A percentile compares a stretch with the other conserved stretches of the same genome.
These are phyloP conservation scores for Cephus pulcher DNA, from an alignment of 2,888 invertebrate species.

Conservation along the genomic window DNA sequence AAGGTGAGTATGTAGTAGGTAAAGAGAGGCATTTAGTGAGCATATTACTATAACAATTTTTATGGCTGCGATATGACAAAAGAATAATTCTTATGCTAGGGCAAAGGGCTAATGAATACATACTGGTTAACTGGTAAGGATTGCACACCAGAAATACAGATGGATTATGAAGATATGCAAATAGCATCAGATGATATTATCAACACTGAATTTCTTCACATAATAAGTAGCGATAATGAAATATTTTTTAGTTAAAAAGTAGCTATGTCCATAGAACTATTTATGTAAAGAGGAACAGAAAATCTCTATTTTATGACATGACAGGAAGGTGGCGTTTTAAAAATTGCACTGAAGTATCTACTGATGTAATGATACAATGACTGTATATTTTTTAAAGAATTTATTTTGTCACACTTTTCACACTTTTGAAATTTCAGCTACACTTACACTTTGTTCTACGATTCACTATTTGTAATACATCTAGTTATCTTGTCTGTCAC, in stretches of 20 bases:
- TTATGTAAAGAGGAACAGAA: not conserved
- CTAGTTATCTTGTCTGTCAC: not conserved
- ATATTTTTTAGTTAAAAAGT: not conserved
- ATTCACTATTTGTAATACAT: not conserved
- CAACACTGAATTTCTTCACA: slow-evolving; percentile 53
- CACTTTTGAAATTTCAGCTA: not conserved
- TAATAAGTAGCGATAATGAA: slow-evolving; percentile 16
- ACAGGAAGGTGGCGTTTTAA: not conserved
- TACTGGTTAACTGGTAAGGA: slow-evolving; percentile 69
- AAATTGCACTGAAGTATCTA: not conserved
- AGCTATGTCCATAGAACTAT: not conserved
- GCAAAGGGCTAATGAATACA: slow-evolving; percentile 71
- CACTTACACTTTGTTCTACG: not conserved
- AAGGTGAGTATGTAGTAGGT: slow-evolving; percentile 54
- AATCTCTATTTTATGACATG: not conserved
- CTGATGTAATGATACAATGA: not conserved
- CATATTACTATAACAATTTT: not conserved
- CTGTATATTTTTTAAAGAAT: not conserved
- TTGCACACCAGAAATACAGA: slow-evolving; percentile 20
- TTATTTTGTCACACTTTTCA: not conserved
- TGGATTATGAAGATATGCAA: slow-evolving; percentile 7
- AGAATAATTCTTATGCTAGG: slow-evolving; percentile 58
- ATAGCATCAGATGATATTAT: slow-evolving; percentile 7
- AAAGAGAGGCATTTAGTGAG: not conserved
- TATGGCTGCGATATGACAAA: slow-evolving; percentile 6